Evolutionary conservation across 1,140 invertebrate species (phyloP).

Genomic region (Pachypsylla venusta): DNA sequence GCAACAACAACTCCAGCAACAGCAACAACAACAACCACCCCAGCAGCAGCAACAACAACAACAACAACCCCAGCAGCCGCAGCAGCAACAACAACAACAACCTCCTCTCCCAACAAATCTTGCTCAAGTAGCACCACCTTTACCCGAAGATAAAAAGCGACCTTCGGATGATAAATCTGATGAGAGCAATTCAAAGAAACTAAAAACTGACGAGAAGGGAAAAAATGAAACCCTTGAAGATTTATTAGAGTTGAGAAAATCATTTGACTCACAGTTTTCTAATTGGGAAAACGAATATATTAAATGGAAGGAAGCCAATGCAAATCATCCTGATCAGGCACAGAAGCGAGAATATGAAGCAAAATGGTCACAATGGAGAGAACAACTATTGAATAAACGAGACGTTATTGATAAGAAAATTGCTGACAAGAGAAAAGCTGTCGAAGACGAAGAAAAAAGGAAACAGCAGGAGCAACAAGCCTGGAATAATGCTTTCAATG

Average conservation of each 20-base stretch:
- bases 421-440: not conserved
- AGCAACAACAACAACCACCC: too few relatives aligned
- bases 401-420: slow-evolving; percentile 59
- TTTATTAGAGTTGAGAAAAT: slow-evolving; percentile 44
- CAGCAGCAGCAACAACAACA: too few relatives aligned
- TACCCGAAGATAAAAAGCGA: slow-evolving; percentile 20
- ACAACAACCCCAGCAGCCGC: not conserved
- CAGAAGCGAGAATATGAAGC: too few relatives aligned
- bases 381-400: slow-evolving; percentile 55
- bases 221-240: slow-evolving; percentile 28
- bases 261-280: slow-evolving; percentile 64
- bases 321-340: slow-evolving; percentile 67
- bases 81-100: slow-evolving; percentile 22
- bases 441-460: slow-evolving; percentile 24
- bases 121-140: slow-evolving; percentile 26
- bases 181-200: slow-evolving; percentile 17
- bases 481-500: slow-evolving; percentile 6
- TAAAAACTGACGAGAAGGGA: slow-evolving; percentile 11
- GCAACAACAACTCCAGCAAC: too few relatives aligned
- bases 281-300: slow-evolving; percentile 74
- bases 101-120: slow-evolving; percentile 36
- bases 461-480: slow-evolving; percentile 3
- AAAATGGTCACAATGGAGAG: slow-evolving; percentile 62
- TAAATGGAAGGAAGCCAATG: slow-evolving; percentile 68
- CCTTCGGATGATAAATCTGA: slow-evolving; percentile 11